These are phyloP conservation scores for Pocillopora grandis DNA, from an alignment of 92 coral and sea anemone genomes.

Conservation along the genomic window DNA sequence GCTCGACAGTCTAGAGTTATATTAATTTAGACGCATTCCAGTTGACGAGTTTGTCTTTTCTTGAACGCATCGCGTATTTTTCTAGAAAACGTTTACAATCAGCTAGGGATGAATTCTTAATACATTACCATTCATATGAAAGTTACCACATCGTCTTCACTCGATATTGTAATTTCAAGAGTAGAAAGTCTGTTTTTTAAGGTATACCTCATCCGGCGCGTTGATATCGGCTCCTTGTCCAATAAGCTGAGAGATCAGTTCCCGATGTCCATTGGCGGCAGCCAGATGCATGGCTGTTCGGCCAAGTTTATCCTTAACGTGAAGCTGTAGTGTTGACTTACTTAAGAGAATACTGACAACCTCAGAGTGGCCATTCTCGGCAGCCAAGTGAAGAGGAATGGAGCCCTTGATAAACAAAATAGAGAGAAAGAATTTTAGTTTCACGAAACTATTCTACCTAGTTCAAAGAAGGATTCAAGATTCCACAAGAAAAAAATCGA, in stretches of 20 bases:
- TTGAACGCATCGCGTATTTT: too few species aligned
- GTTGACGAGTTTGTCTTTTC: too few species aligned
- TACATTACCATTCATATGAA: too few species aligned
- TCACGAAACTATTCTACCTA: too few species aligned
- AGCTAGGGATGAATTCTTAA: too few species aligned
- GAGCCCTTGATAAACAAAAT: slow-evolving; percentile 63
- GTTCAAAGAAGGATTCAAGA: too few species aligned
- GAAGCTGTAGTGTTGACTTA: slow-evolving; percentile 87
- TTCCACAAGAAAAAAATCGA: too few species aligned
- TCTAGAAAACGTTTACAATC: too few species aligned
- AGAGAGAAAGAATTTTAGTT: not conserved
- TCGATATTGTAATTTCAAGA: not conserved
- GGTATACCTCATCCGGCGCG: slow-evolving; percentile 87
- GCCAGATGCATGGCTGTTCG: slow-evolving; percentile 88
- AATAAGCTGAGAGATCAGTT: slow-evolving; percentile 82
- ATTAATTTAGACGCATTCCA: too few species aligned
- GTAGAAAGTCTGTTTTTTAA: not conserved
- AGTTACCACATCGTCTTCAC: too few species aligned
- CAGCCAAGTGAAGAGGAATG: slow-evolving; percentile 90
- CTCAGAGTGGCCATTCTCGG: slow-evolving; percentile 94
- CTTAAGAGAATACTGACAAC: slow-evolving; percentile 92
- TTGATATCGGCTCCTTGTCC: slow-evolving; percentile 97
- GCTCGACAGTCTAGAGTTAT: too few species aligned
- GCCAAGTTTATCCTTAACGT: slow-evolving; percentile 87
- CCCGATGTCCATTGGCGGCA: slow-evolving; percentile 91